Evolutionary conservation across 1,140 invertebrate genomes (phyloP).

Genomic region (Saccostrea echinata): DNA sequence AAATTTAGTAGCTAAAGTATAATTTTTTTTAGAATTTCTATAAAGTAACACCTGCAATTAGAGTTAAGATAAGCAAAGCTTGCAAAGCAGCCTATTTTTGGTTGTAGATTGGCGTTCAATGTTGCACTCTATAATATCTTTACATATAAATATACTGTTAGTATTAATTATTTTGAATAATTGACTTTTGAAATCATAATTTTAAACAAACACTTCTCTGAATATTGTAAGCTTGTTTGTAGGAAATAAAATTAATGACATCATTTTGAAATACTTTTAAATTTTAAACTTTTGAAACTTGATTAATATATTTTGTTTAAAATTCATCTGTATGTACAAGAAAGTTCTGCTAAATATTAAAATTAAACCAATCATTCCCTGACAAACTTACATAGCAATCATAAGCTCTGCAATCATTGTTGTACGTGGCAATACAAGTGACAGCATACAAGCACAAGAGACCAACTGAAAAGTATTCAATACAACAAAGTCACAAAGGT

Average conservation of each 20-base stretch:
- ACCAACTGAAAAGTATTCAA: slow-evolving; percentile 44
- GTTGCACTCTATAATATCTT: no score
- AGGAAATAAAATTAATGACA: no score
- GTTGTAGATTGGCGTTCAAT: no score
- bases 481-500: neutral
- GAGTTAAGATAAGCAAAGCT: neutral
- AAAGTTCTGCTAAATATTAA: neutral
- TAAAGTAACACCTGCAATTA: neutral
- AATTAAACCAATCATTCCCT: neutral
- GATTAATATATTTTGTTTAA: neutral
- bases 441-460: slow-evolving; percentile 41
- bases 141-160: no score
- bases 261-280: no score
- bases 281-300: neutral
- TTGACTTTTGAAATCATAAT: no score
- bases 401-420: slow-evolving; percentile 45
- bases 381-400: slow-evolving; percentile 46
- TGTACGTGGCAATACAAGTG: slow-evolving; percentile 41
- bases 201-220: no score
- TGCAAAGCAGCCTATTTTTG: neutral
- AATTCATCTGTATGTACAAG: neutral
- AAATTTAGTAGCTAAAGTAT: no score
- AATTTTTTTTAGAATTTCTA: no score
- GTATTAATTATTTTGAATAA: no score
- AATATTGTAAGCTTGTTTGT: no score